Evolutionary conservation across 2,113 vertebrate genomes (phyloP).

Genomic region (Nestor notabilis): DNA sequence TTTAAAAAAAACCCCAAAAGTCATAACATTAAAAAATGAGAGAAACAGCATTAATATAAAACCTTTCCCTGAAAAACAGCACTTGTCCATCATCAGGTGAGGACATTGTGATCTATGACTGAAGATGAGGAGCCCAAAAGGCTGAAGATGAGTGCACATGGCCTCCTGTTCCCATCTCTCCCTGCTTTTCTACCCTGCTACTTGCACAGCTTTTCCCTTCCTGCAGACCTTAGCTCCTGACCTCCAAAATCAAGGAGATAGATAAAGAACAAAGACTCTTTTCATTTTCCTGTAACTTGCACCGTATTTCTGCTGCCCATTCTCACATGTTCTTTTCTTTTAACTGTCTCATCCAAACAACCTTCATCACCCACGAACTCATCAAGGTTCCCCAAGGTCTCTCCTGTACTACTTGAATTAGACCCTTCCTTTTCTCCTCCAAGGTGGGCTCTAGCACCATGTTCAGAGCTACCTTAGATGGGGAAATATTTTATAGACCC

Average conservation of each 20-base stretch:
- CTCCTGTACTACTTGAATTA: not conserved
- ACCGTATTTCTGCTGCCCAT: not conserved
- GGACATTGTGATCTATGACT: constrained; percentile 19
- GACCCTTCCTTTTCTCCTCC: not conserved
- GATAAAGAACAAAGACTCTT: not conserved
- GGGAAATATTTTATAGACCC: not conserved
- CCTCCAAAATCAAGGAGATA: not conserved
- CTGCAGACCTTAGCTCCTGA: not conserved
- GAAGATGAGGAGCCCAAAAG: not conserved
- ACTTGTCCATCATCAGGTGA: not conserved
- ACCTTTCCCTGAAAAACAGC: constrained; percentile 9
- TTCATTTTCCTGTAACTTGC: not conserved
- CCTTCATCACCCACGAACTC: not conserved
- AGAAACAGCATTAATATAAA: constrained; percentile 48
- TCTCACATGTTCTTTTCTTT: not conserved
- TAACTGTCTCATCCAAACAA: not conserved
- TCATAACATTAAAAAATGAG: constrained; percentile 11
- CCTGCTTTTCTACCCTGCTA: not conserved
- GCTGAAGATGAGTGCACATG: not conserved
- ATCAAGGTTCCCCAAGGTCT: not conserved
- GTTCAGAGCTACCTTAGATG: not conserved
- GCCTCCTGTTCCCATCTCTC: not conserved
- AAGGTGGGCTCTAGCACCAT: not conserved
- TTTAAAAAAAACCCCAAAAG: not conserved
- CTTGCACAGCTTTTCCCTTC: fast-evolving